Evolutionary conservation across 2,797 vertebrate species (phyloP).

Genomic region (Decapterus maruadsi): DNA sequence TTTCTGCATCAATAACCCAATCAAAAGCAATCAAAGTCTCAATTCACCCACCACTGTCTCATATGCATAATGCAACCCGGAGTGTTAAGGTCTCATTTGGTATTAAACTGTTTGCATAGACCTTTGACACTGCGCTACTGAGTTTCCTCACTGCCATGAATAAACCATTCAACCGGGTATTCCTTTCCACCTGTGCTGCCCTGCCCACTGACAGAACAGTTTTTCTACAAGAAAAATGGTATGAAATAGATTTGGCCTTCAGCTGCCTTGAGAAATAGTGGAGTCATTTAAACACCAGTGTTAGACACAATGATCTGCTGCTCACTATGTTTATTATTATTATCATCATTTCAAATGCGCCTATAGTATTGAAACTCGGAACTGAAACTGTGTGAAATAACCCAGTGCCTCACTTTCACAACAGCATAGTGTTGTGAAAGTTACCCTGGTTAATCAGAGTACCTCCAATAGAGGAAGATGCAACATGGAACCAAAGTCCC

Average conservation of each 20-base stretch:
- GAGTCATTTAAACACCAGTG: conserved; percentile 19
- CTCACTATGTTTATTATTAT: neutral
- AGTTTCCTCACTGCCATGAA: conserved; percentile 49
- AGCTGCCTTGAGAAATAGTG: conserved; percentile 38
- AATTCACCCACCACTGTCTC: conserved; percentile 2
- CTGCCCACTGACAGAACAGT: conserved; percentile 41
- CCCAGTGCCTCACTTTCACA: neutral
- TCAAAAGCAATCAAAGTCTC: conserved; percentile 38
- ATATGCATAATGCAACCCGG: conserved; percentile 25
- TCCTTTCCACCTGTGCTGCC: conserved; percentile 39
- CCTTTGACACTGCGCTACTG: conserved; percentile 49
- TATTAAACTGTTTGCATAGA: conserved; percentile 46
- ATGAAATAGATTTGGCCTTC: conserved; percentile 50
- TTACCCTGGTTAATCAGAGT: neutral
- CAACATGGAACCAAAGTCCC: neutral
- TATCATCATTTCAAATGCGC: too few species aligned
- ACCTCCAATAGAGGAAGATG: neutral
- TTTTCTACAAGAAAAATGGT: conserved; percentile 34
- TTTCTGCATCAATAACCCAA: conserved; percentile 43
- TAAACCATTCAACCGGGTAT: conserved; percentile 56
- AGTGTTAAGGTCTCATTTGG: conserved; percentile 45
- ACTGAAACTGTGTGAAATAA: neutral
- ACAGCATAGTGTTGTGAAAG: neutral
- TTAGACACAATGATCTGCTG: conserved; percentile 15
- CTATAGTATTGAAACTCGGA: neutral